Evolutionary conservation across 2,797 vertebrate species (phyloP).

Genomic region (Babyrousa celebensis): DNA sequence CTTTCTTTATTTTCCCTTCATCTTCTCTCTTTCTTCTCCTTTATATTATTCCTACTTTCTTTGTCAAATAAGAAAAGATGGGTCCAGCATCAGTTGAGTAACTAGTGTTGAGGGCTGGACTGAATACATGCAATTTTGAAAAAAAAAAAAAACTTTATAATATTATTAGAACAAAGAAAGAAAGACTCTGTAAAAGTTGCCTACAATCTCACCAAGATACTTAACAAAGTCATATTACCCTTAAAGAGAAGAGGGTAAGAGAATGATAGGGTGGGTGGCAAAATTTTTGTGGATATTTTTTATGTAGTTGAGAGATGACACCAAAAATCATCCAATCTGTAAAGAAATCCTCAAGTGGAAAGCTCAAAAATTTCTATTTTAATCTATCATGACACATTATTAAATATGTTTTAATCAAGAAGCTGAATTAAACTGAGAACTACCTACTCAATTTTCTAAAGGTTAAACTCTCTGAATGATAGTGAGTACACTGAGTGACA

Average conservation of each 20-base stretch:
- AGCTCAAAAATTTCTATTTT: not conserved
- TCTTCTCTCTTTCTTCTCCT: not conserved
- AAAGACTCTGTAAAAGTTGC: not conserved
- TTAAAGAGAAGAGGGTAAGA: constrained; percentile 30
- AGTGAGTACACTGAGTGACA: not conserved
- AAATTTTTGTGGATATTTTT: not conserved
- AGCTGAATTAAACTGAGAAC: constrained; percentile 27
- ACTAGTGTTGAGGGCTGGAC: not conserved
- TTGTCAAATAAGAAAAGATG: not conserved
- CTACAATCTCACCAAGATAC: not conserved
- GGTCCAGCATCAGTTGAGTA: not conserved
- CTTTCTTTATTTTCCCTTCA: not conserved
- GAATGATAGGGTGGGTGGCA: not conserved
- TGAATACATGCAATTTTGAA: not conserved
- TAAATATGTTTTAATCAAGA: constrained; percentile 55
- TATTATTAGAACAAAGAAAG: not conserved
- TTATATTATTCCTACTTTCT: not conserved
- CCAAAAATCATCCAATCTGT: not conserved
- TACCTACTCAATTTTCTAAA: not conserved
- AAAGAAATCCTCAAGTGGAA: not conserved
- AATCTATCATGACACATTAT: not conserved
- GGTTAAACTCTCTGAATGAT: not conserved
- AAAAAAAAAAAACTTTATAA: constrained; percentile 13
- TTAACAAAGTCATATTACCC: constrained; percentile 41
- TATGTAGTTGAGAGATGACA: not conserved